Base-by-base conservation (phyloP, 2,888 invertebrate species). In the Drosophila anomalipes region DNA sequence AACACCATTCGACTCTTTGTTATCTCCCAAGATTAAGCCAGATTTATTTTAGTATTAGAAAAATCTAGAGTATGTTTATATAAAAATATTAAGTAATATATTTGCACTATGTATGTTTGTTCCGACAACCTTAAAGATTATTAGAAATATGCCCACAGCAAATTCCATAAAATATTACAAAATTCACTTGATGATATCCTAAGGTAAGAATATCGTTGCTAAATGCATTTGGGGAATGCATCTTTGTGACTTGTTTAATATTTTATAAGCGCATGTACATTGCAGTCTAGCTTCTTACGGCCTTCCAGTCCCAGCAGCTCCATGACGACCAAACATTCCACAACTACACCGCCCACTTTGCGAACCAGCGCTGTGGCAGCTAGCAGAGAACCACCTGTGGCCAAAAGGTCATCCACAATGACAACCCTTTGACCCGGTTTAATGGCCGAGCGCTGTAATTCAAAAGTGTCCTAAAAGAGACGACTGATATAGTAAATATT, bases 401-500 rank as follows among this genome's bases (percentile, higher is more conserved):
- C 99, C 70, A 99, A 94, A 30, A 99, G 94, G 94, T 99, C 99
- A 93, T 99, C 99, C 1, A 99, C 94, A 33, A 99, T 95, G 2
- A 99, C 93, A 57, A 98, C 97, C 82, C 95, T 96, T 71, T 96
- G 95, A 0, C 97, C 97, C 0, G 95, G 93, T 70, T 94, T 94
- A 7, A 99, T 94, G 12, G 95, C 94, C 35, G 95, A 94, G 75
- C 95, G 95, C 94, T 99, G 99, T 39, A 99, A 95, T 95, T 99
- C 98, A 83, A 99, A 95, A 0, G 95, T 94, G 91, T 98, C 98
- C 97, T 98, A 93, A 26, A 94, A 79, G 93, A 93, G 4, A 30
- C 39, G 5, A 10, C 7, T 12, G 32, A n/a, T 33, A 10, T 6
- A 33, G 32, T 32, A n/a, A 1, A 33, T 4, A 22, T 3, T 16